These are phyloP conservation scores for Xiphophorus birchmanni DNA, from an alignment of 2,797 vertebrate species.

Conservation along the genomic window DNA sequence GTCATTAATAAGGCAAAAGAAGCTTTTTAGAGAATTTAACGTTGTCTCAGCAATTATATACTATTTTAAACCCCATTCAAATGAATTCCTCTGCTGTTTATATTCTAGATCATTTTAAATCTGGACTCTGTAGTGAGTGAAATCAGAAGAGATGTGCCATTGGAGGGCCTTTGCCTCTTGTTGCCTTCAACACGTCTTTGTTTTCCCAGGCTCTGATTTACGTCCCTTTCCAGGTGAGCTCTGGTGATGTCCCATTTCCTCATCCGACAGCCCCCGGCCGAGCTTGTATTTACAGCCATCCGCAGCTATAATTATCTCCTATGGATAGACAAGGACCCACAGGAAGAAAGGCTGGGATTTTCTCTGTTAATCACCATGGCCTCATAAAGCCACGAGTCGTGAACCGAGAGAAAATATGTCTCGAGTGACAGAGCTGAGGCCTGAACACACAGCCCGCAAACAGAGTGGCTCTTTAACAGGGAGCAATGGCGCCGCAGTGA, in stretches of 20 bases:
- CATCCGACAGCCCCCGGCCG: slow-evolving; percentile 47
- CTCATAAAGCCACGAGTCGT: slow-evolving; percentile 70
- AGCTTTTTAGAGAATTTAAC: background rate
- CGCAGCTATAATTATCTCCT: slow-evolving; percentile 71
- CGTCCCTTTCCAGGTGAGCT: slow-evolving; percentile 66
- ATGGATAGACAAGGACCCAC: slow-evolving; percentile 55
- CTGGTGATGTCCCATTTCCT: slow-evolving; percentile 66
- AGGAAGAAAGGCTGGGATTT: slow-evolving; percentile 61
- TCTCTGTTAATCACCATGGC: slow-evolving; percentile 70
- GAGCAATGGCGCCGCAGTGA: slow-evolving; percentile 50
- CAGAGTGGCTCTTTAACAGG: slow-evolving; percentile 49
- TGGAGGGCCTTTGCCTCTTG: slow-evolving; percentile 44
- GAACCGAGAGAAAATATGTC: slow-evolving; percentile 58
- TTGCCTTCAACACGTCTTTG: slow-evolving; percentile 64
- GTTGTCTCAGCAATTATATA: background rate
- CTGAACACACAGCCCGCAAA: slow-evolving; percentile 31
- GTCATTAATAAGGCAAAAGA: background rate
- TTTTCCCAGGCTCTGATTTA: slow-evolving; percentile 68
- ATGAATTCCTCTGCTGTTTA: background rate
- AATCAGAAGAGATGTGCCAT: slow-evolving; percentile 43
- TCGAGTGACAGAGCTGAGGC: slow-evolving; percentile 35
- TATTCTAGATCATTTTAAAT: background rate
- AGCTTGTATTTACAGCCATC: slow-evolving; percentile 67
- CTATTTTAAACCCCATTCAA: background rate
- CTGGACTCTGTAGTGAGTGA: slow-evolving; percentile 6